Evolutionary conservation across 2,113 vertebrate species (phyloP).

Genomic region (Vidua chalybeata): DNA sequence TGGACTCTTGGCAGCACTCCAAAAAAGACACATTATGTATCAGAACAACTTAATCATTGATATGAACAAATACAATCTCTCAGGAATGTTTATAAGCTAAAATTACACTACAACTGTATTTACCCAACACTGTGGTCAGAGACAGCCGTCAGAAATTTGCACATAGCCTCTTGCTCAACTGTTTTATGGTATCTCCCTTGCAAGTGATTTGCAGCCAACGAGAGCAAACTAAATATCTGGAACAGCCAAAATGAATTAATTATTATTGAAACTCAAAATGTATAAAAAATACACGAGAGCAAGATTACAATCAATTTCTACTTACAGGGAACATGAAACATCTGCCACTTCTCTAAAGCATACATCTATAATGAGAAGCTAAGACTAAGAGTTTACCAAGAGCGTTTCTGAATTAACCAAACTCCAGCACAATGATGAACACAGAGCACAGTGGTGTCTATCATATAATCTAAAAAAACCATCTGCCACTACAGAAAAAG

Average conservation of each 20-base stretch:
- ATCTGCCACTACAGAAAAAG: neutral
- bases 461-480: neutral
- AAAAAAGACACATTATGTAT: neutral
- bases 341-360: neutral
- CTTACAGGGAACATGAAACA: neutral
- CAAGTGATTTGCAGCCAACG: constrained; percentile 70
- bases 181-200: constrained; percentile 52
- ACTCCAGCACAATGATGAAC: neutral
- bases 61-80: neutral
- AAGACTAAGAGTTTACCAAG: neutral
- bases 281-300: neutral
- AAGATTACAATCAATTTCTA: neutral
- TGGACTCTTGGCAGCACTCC: neutral
- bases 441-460: neutral
- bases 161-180: constrained; percentile 72
- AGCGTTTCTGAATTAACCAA: neutral
- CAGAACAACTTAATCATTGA: neutral
- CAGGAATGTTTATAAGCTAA: neutral
- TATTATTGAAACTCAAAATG: neutral
- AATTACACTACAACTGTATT: constrained; percentile 30
- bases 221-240: constrained; percentile 78
- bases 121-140: constrained; percentile 77
- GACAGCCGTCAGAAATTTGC: constrained; percentile 68
- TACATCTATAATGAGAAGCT: neutral
- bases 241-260: constrained; percentile 27